phyloP scores from a whole-genome alignment of 2,113 vertebrate species.

The Pogona vitticeps region DNA sequence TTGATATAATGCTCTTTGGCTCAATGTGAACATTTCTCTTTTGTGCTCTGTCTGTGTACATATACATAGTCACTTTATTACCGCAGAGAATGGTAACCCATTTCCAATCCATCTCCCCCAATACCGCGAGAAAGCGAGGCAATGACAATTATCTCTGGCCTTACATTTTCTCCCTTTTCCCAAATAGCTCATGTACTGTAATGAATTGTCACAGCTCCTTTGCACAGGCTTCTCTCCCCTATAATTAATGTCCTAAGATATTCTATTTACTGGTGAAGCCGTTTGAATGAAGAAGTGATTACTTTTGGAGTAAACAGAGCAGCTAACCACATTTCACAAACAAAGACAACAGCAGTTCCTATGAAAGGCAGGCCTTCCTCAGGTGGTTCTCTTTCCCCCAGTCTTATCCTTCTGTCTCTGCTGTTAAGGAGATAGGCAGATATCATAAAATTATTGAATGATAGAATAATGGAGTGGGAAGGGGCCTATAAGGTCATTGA shows the following conservation, averaged over 20 bases:
- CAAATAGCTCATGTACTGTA: slow-evolving; percentile 79
- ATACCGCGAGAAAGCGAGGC: slow-evolving; percentile 70
- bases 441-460: too few relatives aligned
- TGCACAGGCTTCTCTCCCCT: slow-evolving; percentile 76
- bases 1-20: slow-evolving; percentile 44
- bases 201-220: slow-evolving; percentile 83
- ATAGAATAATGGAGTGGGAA: too few relatives aligned
- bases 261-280: slow-evolving; percentile 79
- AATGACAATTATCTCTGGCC: slow-evolving; percentile 80
- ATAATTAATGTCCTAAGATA: slow-evolving; percentile 86
- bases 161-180: slow-evolving; percentile 78
- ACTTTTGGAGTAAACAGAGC: slow-evolving; percentile 80
- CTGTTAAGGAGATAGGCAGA: not conserved
- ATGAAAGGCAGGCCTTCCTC: not conserved
- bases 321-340: slow-evolving; percentile 72
- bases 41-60: slow-evolving; percentile 33
- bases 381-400: not conserved
- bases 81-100: slow-evolving; percentile 74
- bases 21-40: slow-evolving; percentile 50
- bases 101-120: slow-evolving; percentile 78
- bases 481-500: too few relatives aligned
- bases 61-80: slow-evolving; percentile 63
- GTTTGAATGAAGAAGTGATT: slow-evolving; percentile 82
- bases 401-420: not conserved
- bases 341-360: slow-evolving; percentile 59